Evolutionary conservation across 2,888 invertebrate genomes (phyloP), one percentile per base, ranked within the genome.

Genomic region (Steinernema carpocapsae): DNA sequence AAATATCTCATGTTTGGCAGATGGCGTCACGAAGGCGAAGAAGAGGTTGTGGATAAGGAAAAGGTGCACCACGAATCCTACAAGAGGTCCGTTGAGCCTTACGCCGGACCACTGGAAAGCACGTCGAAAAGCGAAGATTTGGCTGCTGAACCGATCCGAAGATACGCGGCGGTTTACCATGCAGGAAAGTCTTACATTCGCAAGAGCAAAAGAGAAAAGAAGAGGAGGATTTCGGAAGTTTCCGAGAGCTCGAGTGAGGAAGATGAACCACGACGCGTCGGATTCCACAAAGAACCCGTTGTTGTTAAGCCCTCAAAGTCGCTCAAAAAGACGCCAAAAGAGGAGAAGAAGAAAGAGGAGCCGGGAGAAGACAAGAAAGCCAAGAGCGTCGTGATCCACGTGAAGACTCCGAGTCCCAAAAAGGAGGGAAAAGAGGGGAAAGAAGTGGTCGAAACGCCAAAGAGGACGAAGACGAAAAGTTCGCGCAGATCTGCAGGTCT

Each of bases 111-210:
- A 19, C 37, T 76, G 14, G 71, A 76, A 12, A 46, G 17, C 29
- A 24, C 51, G 4, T 70, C 48, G 24, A 71, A 70, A 19, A 51
- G 59, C 29, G 6, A 46, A 26, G 74, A 59, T 17, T 56, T 70
- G 1, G n/a, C 19, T 72, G 42, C 48, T 19, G 78, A 77, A 45
- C 83, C 83, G 2, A 78, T 83, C 43, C 74, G 80, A n/a, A 77
- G 76, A 51, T 78, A 77, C 46, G 80, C 80, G 14, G 77, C 78
- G 70, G 76, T 83, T 4, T 71, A 51, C 51, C 74, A 74, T 43
- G 71, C 74, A 10, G 74, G 74, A 17, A 26, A 46, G 32, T 10
- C 26, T 6, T n/a, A n/a, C n/a, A n/a, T n/a, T n/a, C n/a, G n/a
- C n/a, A n/a, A n/a, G n/a, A n/a, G n/a, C n/a, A n/a, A 56, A 26